Percentiles rank a stretch among this genome's conserved stretches.
These are phyloP conservation scores for Coenonympha arcania DNA, from an alignment of 2,888 invertebrate genomes.

Conservation along the genomic window DNA sequence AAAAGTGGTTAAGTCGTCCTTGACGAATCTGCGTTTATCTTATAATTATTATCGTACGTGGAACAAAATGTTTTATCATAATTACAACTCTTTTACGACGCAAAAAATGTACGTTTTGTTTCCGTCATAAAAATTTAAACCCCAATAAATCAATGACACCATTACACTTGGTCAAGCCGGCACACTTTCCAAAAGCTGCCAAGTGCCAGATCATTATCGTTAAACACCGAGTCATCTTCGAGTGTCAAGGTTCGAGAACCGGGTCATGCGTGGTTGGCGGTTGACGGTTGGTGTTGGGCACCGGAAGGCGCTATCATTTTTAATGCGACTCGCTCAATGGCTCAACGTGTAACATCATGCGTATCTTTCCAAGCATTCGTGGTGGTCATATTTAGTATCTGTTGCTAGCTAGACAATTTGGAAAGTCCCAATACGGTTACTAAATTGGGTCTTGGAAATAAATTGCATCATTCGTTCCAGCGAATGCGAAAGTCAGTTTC, in stretches of 20 bases:
- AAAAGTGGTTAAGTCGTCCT: no score
- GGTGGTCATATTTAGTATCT: neutral
- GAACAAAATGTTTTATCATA: no score
- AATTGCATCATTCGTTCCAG: neutral
- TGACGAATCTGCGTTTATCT: no score
- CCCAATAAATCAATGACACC: neutral
- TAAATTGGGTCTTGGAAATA: neutral
- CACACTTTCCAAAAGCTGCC: neutral
- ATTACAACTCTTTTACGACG: no score
- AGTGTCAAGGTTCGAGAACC: conserved; percentile 20
- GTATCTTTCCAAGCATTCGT: conserved; percentile 7
- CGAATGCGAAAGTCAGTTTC: neutral
- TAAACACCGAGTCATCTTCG: no score
- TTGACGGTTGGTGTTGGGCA: conserved; percentile 10
- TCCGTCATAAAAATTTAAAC: neutral
- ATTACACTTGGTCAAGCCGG: neutral
- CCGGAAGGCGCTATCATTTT: conserved; percentile 21
- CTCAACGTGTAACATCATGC: conserved; percentile 18
- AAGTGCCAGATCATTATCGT: neutral
- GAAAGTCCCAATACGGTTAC: neutral
- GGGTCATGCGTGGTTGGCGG: conserved; percentile 11
- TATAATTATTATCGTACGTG: no score
- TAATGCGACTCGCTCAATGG: conserved; percentile 10
- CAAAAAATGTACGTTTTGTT: no score
- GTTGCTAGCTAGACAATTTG: neutral